Evolutionary conservation across 2,797 vertebrate species (phyloP), one percentile per base, ranked within the genome.

Genomic region (Gymnodraco acuticeps): DNA sequence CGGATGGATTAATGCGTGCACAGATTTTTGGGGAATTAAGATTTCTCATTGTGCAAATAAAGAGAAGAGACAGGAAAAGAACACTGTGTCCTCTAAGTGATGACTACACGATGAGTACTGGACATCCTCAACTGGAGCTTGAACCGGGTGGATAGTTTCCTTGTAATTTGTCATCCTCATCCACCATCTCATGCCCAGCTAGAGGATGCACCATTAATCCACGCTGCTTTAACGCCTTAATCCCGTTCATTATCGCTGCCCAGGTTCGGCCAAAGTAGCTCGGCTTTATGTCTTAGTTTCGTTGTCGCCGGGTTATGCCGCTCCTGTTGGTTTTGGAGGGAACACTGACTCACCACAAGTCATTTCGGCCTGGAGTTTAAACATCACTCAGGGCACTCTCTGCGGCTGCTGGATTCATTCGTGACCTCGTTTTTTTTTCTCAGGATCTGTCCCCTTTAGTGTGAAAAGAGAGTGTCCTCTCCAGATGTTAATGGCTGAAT

Each of bases 191-290:
- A 46, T 80, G 66, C 78, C 68, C 66, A 55, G 65, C 65, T 74
- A 59, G 59, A 72, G 69, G 74, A 77, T 68, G 68, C 79, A 56
- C 64, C 81, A 77, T 86, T 89, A 90, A 91, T 86, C 88, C 83
- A 54, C 10, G 5, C 78, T 75, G 67, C 80, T 86, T 79, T 73
- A 70, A 76, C 47, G 74, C 81, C 75, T 75, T 85, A 80, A 90
- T 89, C 80, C 81, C 1, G 55, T 77, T 85, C 79, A 87, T 90
- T 87, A 87, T 81, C 64, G 15, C 83, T 27, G 64, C 76, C 70
- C 19, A 5, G 61, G 63, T 80, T 89, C 77, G 55, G 82, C 80
- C 75, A 70, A 50, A 77, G 81, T 27, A 54, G 63, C 67, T 83
- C 77, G 84, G 68, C 85, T 86, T 82, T 71, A 82, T 81, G 78